Conservation (phyloP, 2,113 vertebrate species). For the western clawed frog (Xenopus tropicalis) region UCB_Xtro_10.0 CM004447.2:68094001-68094500, state of each 20-base stretch:
- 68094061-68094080: slow-evolving; percentile 73
- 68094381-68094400: slow-evolving; percentile 68
- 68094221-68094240: slow-evolving; percentile 76
- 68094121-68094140: slow-evolving; percentile 74
- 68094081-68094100: slow-evolving; percentile 60
- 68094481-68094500: slow-evolving; percentile 73
- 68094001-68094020: slow-evolving; percentile 54
- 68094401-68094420: slow-evolving; percentile 68
- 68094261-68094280: slow-evolving; percentile 69
- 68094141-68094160: slow-evolving; percentile 67
- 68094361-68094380: slow-evolving; percentile 74
- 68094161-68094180: slow-evolving; percentile 78
- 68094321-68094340: slow-evolving; percentile 54
- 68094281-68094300: slow-evolving; percentile 67
- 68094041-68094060: slow-evolving; percentile 67
- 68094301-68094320: slow-evolving; percentile 57
- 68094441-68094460: slow-evolving; percentile 68
- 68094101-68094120: slow-evolving; percentile 71
- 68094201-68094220: slow-evolving; percentile 75
- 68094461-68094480: slow-evolving; percentile 79
- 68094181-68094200: slow-evolving; percentile 75
- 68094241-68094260: slow-evolving; percentile 69
- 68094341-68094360: slow-evolving; percentile 55
- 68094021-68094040: slow-evolving; percentile 55
- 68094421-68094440: slow-evolving; percentile 70